Percentiles rank a stretch among this genome's conserved stretches.
Evolutionary conservation across 2,888 invertebrate genomes (phyloP).

Genomic region (Hypolimnas misippus): DNA sequence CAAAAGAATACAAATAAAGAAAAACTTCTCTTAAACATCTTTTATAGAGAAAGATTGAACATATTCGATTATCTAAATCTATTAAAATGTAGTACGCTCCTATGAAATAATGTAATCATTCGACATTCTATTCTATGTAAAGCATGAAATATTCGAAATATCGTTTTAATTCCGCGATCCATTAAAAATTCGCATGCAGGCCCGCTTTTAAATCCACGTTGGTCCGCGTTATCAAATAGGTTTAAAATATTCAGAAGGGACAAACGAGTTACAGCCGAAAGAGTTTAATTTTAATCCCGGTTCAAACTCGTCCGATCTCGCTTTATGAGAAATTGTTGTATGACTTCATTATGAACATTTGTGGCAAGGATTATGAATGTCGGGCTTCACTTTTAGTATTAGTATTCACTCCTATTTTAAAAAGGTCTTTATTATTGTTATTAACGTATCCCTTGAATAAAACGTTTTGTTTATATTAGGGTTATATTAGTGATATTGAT

Average conservation of each 20-base stretch:
- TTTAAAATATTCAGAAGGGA: slow-evolving; percentile 51
- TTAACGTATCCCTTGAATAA: no score
- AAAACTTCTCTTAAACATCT: no score
- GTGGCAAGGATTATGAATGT: slow-evolving; percentile 11
- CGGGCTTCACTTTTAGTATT: slow-evolving; percentile 7
- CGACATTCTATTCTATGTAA: background rate
- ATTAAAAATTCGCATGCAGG: slow-evolving; percentile 23
- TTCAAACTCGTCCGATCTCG: slow-evolving; percentile 15
- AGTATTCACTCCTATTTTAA: background rate
- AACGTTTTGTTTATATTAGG: no score
- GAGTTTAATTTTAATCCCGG: slow-evolving; percentile 34
- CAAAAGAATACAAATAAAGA: no score
- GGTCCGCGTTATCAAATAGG: slow-evolving; percentile 49
- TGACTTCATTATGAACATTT: slow-evolving; percentile 28
- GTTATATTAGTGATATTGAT: no score
- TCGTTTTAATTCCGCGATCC: slow-evolving; percentile 30
- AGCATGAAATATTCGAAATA: slow-evolving; percentile 10
- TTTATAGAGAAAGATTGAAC: no score
- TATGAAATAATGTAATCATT: background rate
- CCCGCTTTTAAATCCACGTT: slow-evolving; percentile 37
- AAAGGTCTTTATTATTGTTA: background rate
- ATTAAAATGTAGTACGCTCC: background rate
- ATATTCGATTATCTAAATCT: no score
- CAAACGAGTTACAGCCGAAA: slow-evolving; percentile 40
- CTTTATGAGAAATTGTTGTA: slow-evolving; percentile 22